phyloP scores from a whole-genome alignment of 2,113 vertebrate genomes.

The Paracanthobrama guichenoti region DNA sequence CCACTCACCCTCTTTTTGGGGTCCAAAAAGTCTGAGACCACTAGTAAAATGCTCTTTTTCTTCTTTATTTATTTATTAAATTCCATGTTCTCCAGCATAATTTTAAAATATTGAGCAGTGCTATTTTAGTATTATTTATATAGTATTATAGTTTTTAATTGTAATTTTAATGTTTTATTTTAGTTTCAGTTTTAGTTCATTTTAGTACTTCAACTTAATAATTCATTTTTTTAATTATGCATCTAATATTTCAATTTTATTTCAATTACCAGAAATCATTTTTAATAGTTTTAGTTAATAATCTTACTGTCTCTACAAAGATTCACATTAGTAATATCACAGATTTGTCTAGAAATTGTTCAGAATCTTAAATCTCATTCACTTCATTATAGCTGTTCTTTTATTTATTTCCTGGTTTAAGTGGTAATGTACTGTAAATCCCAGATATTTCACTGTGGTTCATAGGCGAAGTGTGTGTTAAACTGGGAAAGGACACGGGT shows the following conservation, averaged over 20 bases:
- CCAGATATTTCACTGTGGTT: background rate
- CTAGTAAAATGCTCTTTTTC: too few species aligned
- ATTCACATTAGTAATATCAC: background rate
- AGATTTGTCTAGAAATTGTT: background rate
- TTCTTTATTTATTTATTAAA: background rate
- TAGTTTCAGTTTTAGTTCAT: background rate
- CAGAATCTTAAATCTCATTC: background rate
- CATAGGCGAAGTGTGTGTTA: too few species aligned
- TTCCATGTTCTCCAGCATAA: background rate
- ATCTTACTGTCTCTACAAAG: background rate
- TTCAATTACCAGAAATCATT: background rate
- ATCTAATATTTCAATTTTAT: background rate
- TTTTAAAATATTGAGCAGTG: too few species aligned
- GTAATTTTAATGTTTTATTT: too few species aligned
- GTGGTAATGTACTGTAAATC: background rate
- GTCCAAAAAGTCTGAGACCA: background rate
- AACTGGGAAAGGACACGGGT: too few species aligned
- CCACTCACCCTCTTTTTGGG: background rate
- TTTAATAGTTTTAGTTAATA: background rate
- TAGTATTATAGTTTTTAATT: background rate
- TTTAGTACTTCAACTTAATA: background rate
- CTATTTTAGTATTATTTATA: background rate
- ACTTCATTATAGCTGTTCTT: background rate
- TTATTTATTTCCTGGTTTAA: background rate
- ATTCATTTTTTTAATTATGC: background rate